These are phyloP conservation scores for Hyaena hyaena DNA, from an alignment of 2,113 vertebrate genomes.

Conservation along the genomic window DNA sequence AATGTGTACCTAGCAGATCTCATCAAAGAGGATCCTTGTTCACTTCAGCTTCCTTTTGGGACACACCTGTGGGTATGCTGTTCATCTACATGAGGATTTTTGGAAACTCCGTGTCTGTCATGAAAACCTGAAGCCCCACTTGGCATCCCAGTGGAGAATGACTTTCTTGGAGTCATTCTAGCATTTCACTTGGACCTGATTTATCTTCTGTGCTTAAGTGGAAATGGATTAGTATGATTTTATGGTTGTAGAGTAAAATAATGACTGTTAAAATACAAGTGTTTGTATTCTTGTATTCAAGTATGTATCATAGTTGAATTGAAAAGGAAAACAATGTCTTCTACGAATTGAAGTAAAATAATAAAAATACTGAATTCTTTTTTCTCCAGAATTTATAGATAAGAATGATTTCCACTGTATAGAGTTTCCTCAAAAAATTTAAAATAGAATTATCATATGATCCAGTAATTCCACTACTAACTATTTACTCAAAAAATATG, in stretches of 20 bases:
- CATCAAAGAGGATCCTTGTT: conserved; percentile 97
- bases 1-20: conserved; percentile 98
- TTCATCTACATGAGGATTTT: not conserved
- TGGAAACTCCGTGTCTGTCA: not conserved
- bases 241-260: not conserved
- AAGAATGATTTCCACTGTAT: not conserved
- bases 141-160: not conserved
- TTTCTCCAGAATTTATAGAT: not conserved
- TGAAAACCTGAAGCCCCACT: not conserved
- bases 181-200: not conserved
- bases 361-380: not conserved
- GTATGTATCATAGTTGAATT: not conserved
- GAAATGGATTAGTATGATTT: not conserved
- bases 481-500: too few relatives aligned
- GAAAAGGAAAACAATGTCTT: not conserved
- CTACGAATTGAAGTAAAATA: not conserved
- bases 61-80: not conserved
- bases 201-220: not conserved
- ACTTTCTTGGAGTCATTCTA: not conserved
- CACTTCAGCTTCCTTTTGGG: conserved; percentile 80
- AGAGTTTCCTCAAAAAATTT: too few relatives aligned
- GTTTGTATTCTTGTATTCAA: not conserved
- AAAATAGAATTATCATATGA: too few relatives aligned
- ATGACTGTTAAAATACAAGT: not conserved
- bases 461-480: too few relatives aligned